These are phyloP conservation scores for Philonicus albiceps DNA, from an alignment of 2,888 invertebrate genomes.

Conservation along the genomic window DNA sequence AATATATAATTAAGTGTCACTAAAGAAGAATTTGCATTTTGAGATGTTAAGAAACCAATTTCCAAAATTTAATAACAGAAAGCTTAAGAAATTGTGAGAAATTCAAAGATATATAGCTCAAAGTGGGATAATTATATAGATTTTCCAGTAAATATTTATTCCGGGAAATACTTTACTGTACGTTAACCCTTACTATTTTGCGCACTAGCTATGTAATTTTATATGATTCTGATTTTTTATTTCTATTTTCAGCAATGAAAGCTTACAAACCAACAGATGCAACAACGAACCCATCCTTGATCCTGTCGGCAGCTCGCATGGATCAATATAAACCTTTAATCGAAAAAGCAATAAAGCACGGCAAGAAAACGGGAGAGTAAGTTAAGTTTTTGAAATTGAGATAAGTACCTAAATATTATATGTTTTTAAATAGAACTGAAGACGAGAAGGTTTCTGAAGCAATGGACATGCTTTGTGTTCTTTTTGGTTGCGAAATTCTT, in stretches of 20 bases:
- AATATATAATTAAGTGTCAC: no score
- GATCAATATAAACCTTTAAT: constrained; percentile 91
- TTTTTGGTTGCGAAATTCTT: constrained; percentile 96
- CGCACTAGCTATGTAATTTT: background rate
- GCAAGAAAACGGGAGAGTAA: constrained; percentile 72
- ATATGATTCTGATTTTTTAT: background rate
- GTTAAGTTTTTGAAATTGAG: constrained; percentile 48
- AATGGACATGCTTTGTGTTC: constrained; percentile 91
- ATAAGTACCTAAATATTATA: background rate
- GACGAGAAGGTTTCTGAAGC: constrained; percentile 83
- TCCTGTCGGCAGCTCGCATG: constrained; percentile 92
- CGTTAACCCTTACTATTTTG: no score
- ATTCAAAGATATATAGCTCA: no score
- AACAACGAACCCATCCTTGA: constrained; percentile 97
- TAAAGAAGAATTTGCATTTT: no score
- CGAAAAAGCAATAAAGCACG: constrained; percentile 89
- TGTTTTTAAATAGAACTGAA: constrained; percentile 66
- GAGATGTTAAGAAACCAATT: no score
- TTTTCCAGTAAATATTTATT: no score
- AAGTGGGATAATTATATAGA: no score
- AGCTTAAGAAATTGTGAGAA: no score
- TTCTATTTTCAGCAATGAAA: constrained; percentile 80
- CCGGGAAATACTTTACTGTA: no score
- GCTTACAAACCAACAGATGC: constrained; percentile 98
- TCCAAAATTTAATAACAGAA: no score